Evolutionary conservation across 64 coral and sea anemone species (phyloP).

Genomic region (Montipora cactus): DNA sequence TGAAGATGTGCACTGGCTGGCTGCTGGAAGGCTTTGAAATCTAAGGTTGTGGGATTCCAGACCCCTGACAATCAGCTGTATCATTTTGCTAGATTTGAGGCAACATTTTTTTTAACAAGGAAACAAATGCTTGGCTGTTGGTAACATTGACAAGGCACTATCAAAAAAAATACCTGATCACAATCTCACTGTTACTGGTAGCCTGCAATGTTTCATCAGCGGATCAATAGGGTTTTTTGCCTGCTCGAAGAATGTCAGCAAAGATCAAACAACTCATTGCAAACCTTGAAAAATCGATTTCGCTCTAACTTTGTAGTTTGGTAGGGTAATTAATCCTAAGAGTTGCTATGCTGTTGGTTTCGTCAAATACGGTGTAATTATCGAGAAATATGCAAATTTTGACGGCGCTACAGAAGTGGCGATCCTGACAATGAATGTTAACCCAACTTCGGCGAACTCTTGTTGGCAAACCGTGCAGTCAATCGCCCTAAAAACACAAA

Average conservation of each 20-base stretch:
- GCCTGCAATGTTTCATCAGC: neutral
- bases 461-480: neutral
- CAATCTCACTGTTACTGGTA: conserved; percentile 50
- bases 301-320: neutral
- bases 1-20: conserved; percentile 56
- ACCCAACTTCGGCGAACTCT: neutral
- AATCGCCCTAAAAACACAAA: neutral
- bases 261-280: neutral
- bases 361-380: neutral
- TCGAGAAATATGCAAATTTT: neutral
- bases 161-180: neutral
- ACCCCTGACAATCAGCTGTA: conserved; percentile 1
- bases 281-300: neutral
- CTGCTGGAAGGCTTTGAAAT: conserved; percentile 10
- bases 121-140: conserved; percentile 13
- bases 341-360: neutral
- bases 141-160: conserved; percentile 41
- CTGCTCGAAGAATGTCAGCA: neutral
- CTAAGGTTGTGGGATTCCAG: conserved; percentile 5
- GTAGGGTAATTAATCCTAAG: neutral
- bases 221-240: too few species aligned
- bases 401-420: neutral
- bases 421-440: neutral
- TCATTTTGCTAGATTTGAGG: conserved; percentile 18
- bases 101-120: conserved; percentile 19